Conservation (phyloP, 1,140 invertebrate genomes). For the Megalonaias nervosa region DNA sequence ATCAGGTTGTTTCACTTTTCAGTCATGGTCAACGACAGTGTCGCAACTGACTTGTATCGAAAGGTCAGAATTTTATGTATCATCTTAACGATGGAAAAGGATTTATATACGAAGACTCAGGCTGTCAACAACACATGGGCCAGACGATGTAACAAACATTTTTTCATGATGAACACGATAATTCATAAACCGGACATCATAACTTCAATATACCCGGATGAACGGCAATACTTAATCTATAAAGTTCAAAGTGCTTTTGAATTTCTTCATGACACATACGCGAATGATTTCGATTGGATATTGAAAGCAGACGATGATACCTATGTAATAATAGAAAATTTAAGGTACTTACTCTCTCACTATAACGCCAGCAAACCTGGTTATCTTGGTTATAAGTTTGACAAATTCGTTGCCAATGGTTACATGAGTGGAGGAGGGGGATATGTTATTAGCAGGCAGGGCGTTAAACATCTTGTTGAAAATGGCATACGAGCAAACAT, state of each 20-base stretch:
- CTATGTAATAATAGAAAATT: conserved; percentile 76
- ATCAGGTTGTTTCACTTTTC: too few relatives aligned
- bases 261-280: conserved; percentile 79
- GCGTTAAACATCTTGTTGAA: conserved; percentile 32
- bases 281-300: conserved; percentile 83
- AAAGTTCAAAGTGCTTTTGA: conserved; percentile 40
- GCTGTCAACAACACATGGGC: conserved; percentile 31
- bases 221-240: conserved; percentile 28
- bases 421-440: conserved; percentile 71
- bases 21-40: too few relatives aligned
- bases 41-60: background rate
- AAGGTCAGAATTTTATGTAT: conserved; percentile 19
- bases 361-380: conserved; percentile 39
- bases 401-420: conserved; percentile 27
- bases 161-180: conserved; percentile 7
- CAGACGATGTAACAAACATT: conserved; percentile 20
- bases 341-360: conserved; percentile 57
- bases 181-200: background rate
- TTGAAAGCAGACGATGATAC: conserved; percentile 96
- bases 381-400: conserved; percentile 49
- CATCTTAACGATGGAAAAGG: conserved; percentile 17
- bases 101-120: conserved; percentile 7
- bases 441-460: conserved; percentile 84
- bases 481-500: conserved; percentile 39
- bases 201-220: conserved; percentile 16